These are phyloP conservation scores for Mesorhabditis spiculigera DNA, from an alignment of 2,888 invertebrate genomes.

Conservation along the genomic window DNA sequence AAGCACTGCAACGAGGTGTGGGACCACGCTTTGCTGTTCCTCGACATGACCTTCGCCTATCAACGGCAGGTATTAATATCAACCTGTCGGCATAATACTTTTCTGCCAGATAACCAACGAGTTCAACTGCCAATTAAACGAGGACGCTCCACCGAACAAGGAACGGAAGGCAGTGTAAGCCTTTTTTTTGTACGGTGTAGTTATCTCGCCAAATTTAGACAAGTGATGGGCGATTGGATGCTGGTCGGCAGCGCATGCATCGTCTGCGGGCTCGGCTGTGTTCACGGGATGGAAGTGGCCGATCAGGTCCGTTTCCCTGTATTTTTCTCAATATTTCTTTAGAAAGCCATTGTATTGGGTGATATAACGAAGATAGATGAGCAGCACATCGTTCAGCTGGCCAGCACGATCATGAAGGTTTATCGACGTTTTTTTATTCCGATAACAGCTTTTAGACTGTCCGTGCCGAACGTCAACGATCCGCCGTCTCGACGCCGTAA, in stretches of 20 bases:
- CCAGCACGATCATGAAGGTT: too few relatives aligned
- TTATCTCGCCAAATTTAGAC: not conserved
- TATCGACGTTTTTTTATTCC: too few relatives aligned
- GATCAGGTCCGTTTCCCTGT: not conserved
- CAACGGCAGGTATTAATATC: not conserved
- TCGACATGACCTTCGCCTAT: not conserved
- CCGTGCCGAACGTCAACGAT: too few relatives aligned
- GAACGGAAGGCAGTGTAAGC: not conserved
- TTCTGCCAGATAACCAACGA: not conserved
- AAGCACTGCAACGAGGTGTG: not conserved
- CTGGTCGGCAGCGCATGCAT: not conserved
- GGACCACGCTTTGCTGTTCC: not conserved
- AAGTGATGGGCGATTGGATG: not conserved
- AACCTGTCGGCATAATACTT: not conserved
- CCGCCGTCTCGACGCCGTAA: too few relatives aligned
- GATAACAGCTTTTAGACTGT: too few relatives aligned
- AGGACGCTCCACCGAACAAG: too few relatives aligned
- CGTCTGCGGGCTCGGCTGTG: not conserved
- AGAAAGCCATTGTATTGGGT: too few relatives aligned
- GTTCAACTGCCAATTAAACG: too few relatives aligned
- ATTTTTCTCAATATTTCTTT: too few relatives aligned
- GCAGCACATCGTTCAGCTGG: too few relatives aligned
- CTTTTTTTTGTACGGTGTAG: not conserved
- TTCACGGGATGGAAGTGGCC: not conserved
- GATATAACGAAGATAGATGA: too few relatives aligned